phyloP scores from a whole-genome alignment of 2,888 invertebrate genomes.

The Lagria hirta region DNA sequence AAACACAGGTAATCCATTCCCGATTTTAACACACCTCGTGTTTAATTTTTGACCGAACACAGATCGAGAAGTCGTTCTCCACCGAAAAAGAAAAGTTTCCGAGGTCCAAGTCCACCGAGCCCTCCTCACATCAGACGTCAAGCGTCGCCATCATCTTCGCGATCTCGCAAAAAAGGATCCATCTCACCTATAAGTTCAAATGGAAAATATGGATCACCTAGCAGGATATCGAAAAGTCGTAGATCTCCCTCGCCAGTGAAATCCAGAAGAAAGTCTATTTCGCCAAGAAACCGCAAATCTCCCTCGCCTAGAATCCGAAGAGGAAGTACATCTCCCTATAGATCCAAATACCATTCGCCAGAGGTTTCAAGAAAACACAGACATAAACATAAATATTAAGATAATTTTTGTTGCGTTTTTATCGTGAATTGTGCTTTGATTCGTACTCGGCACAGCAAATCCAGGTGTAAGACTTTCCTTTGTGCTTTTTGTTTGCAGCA shows the following conservation, averaged over 20 bases:
- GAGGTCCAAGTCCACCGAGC: constrained; percentile 49
- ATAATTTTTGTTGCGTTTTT: no score
- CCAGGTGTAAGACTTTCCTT: no score
- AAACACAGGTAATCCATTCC: constrained; percentile 53
- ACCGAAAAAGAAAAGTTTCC: constrained; percentile 47
- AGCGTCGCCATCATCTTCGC: constrained; percentile 49
- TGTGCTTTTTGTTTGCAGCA: no score
- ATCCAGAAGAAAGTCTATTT: constrained; percentile 34
- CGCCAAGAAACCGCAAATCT: constrained; percentile 41
- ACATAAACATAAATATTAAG: constrained; percentile 60
- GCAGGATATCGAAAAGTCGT: constrained; percentile 35
- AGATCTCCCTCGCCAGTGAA: constrained; percentile 49
- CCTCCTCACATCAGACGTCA: constrained; percentile 51
- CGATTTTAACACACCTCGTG: constrained; percentile 1
- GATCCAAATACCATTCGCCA: constrained; percentile 50
- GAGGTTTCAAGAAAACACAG: constrained; percentile 57
- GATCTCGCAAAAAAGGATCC: constrained; percentile 46
- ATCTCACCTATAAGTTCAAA: constrained; percentile 47
- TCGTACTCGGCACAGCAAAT: no score
- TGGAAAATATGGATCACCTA: constrained; percentile 48
- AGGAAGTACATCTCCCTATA: constrained; percentile 42
- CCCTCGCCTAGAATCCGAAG: constrained; percentile 46
- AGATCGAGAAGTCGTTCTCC: constrained; percentile 54
- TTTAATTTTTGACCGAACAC: no score
- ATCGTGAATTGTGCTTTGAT: no score